phyloP scores from a whole-genome alignment of 2,797 vertebrate species.

The Petrocephalus sullivani region DNA sequence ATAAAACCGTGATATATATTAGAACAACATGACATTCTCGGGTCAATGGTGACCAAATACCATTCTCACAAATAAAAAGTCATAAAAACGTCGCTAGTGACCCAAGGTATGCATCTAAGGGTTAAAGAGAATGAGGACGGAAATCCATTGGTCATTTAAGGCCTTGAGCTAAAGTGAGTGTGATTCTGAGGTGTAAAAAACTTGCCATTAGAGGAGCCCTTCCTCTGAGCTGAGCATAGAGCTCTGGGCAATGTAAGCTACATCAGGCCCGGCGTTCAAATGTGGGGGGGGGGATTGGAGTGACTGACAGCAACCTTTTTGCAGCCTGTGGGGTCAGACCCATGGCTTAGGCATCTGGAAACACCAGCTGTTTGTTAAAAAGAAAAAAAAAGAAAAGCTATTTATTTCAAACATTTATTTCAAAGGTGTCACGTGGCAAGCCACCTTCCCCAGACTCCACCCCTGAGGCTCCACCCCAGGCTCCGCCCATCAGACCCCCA shows the following conservation, averaged over 20 bases:
- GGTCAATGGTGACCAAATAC: too few species aligned
- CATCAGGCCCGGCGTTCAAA: neutral
- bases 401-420: neutral
- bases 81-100: too few species aligned
- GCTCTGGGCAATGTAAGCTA: neutral
- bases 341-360: neutral
- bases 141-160: neutral
- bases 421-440: neutral
- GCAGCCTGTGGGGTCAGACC: neutral
- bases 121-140: neutral
- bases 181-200: neutral
- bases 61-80: too few species aligned
- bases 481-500: neutral
- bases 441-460: neutral
- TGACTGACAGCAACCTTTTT: neutral
- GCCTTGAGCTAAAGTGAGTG: neutral
- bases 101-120: too few species aligned
- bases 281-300: neutral
- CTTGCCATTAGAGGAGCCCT: neutral
- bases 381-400: neutral
- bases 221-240: neutral
- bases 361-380: neutral
- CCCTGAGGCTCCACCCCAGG: neutral
- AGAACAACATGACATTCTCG: too few species aligned
- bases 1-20: too few species aligned